These are phyloP conservation scores for Tenthredo livida DNA, from an alignment of 2,888 invertebrate genomes.

Conservation along the genomic window DNA sequence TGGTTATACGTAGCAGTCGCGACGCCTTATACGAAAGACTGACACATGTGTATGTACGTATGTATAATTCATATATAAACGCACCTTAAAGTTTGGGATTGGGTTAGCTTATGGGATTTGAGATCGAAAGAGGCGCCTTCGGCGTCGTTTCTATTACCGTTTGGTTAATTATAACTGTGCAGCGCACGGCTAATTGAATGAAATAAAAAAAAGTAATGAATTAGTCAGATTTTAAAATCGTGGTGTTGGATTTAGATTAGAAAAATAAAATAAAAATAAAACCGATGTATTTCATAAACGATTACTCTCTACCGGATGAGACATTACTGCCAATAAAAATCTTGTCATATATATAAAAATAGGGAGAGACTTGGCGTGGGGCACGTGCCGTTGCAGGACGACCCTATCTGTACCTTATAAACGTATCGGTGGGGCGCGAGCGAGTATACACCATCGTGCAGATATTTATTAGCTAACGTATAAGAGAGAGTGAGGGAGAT, in stretches of 20 bases:
- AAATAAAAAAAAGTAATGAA: no score
- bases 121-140: not conserved
- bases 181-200: constrained; percentile 63
- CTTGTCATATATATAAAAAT: constrained; percentile 71
- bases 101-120: not conserved
- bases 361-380: constrained; percentile 55
- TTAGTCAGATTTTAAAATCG: no score
- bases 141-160: constrained; percentile 62
- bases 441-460: constrained; percentile 61
- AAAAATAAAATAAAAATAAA: not conserved
- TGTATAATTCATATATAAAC: not conserved
- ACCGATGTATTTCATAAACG: not conserved
- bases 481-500: not conserved
- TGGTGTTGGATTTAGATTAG: not conserved
- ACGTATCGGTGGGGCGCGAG: constrained; percentile 56
- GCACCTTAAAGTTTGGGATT: not conserved
- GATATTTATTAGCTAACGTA: constrained; percentile 71
- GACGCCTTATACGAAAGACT: constrained; percentile 35
- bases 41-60: not conserved
- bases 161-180: constrained; percentile 61
- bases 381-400: constrained; percentile 65
- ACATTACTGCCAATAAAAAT: constrained; percentile 73
- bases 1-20: constrained; percentile 59
- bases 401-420: constrained; percentile 44
- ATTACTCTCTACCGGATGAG: constrained; percentile 52